Evolutionary conservation across 2,113 vertebrate species (phyloP).

Genomic region (Falco punctatus): DNA sequence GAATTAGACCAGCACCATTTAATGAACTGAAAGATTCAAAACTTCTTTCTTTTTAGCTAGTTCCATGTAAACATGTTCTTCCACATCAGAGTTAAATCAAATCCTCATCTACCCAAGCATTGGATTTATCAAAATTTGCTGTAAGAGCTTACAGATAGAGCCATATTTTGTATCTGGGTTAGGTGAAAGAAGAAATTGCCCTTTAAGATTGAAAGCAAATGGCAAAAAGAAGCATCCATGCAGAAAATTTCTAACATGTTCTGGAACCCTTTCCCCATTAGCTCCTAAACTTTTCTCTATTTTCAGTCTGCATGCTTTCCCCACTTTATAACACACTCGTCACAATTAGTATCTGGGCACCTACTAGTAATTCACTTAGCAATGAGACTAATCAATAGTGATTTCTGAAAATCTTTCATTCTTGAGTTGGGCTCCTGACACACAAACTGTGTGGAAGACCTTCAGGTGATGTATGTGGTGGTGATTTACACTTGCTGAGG

Average conservation of each 20-base stretch:
- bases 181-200: neutral
- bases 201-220: conserved; percentile 8
- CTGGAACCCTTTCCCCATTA: neutral
- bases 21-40: neutral
- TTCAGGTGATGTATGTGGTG: neutral
- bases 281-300: neutral
- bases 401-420: neutral
- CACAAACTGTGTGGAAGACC: neutral
- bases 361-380: neutral
- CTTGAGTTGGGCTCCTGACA: neutral
- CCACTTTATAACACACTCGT: neutral
- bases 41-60: neutral
- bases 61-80: neutral
- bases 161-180: neutral
- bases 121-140: neutral
- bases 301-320: neutral
- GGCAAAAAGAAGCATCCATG: neutral
- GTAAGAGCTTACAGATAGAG: neutral
- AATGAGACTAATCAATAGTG: neutral
- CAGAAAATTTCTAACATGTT: neutral
- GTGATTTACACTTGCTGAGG: neutral
- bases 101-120: neutral
- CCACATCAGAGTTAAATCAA: neutral
- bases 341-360: neutral
- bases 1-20: neutral